Base-by-base conservation (phyloP, 1,140 invertebrate species). In the Aphelenchoides besseyi region DNA sequence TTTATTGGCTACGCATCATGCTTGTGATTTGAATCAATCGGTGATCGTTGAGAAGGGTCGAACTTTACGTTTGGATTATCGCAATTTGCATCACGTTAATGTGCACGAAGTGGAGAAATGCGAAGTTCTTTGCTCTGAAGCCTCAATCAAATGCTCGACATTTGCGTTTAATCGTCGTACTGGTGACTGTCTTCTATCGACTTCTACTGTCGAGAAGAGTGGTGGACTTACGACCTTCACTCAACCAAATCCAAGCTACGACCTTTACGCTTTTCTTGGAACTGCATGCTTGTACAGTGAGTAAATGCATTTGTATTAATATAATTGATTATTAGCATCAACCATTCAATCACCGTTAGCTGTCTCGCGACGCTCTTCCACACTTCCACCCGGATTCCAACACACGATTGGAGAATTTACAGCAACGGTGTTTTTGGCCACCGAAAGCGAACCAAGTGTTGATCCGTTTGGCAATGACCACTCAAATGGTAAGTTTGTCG, bases 31-130 rank as follows among this genome's bases (percentile, higher is more conserved):
- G 23, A 55, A 12, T 5, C 33, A 77, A 12, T 66, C 59, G 2
- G 35, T 73, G 2, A 23, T 77, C 9, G 52, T 77, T 32, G 75
- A 77, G 33, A 48, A 70, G 2, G 75, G 73, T 28, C 59, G 77
- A 54, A 77, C 75, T 12, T 64, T 77, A 3, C 70, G 75, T 2
- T 41, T 79, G 16, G 77, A 78, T 29, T 76, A 73, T 55, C 77
- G 77, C 26, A 74, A 78, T 53, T 36, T 78, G n/a, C 77, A 79
- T 62, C 76, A 79, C 55, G 67, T 75, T 3, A 78, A 78, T 61
- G 76, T 79, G 16, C 37, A 57, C n/a, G 67, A 62, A 8, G 52
- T 72, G 23, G 41, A 72, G 28, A 72, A 78, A 61, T 79, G 77
- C 26, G 61, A 80, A 69, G 64, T 33, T 32, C 55, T 79, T 26